Evolutionary conservation across 2,797 vertebrate genomes (phyloP).

Genomic region (Capromys pilorides): DNA sequence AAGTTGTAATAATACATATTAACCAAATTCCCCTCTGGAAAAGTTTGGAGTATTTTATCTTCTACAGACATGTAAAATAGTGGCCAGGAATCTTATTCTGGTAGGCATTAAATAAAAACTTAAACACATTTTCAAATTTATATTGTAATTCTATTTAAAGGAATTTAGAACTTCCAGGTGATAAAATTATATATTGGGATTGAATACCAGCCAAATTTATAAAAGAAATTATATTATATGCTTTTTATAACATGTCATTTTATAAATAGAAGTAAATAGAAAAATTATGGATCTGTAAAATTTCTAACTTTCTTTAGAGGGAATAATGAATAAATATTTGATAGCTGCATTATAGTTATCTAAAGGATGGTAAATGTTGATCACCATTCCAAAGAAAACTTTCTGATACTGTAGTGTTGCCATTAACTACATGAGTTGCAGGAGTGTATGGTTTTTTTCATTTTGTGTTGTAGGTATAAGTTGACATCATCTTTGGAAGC

Average conservation of each 20-base stretch:
- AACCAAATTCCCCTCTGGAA: not conserved
- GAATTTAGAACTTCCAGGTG: not conserved
- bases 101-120: not conserved
- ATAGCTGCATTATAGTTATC: not conserved
- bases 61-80: not conserved
- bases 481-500: not conserved
- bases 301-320: not conserved
- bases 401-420: not conserved
- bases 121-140: not conserved
- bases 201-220: not conserved
- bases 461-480: not conserved
- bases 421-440: not conserved
- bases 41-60: not conserved
- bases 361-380: not conserved
- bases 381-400: not conserved
- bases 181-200: constrained; percentile 3
- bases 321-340: not conserved
- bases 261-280: constrained; percentile 15
- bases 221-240: not conserved
- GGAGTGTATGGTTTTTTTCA: not conserved
- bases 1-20: not conserved
- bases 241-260: not conserved
- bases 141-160: not conserved
- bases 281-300: not conserved
- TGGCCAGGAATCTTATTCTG: not conserved